Percentiles rank a stretch among this genome's conserved stretches.
These are phyloP conservation scores for Platichthys stellatus DNA, from an alignment of 2,113 vertebrate genomes.

Conservation along the genomic window DNA sequence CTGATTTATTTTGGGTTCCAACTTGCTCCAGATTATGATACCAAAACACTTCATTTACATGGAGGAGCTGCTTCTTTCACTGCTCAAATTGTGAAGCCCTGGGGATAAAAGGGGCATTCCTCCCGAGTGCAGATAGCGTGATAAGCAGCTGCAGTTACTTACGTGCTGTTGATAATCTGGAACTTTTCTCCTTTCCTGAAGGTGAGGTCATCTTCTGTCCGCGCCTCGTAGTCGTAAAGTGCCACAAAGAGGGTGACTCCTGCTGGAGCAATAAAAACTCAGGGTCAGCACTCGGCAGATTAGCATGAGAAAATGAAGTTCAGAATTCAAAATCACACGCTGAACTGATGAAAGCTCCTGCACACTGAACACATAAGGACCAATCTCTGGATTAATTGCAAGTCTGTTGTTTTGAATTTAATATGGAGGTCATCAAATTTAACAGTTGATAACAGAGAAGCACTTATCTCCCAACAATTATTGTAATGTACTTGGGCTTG, in stretches of 20 bases:
- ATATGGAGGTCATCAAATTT: not conserved
- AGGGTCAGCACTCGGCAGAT: conserved; percentile 44
- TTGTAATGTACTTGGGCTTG: not conserved
- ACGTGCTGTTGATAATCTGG: conserved; percentile 99
- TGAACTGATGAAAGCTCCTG: not conserved
- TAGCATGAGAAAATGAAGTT: conserved; percentile 24
- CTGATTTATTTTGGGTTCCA: conserved; percentile 4
- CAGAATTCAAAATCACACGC: conserved; percentile 10
- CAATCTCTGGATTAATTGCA: not conserved
- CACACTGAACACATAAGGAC: not conserved
- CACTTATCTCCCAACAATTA: too few species aligned
- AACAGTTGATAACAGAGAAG: not conserved
- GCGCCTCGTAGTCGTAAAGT: conserved; percentile 96
- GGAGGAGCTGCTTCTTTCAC: not conserved
- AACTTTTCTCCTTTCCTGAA: conserved; percentile 98
- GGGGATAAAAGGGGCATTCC: conserved; percentile 15
- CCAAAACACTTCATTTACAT: not conserved
- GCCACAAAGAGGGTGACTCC: conserved; percentile 98
- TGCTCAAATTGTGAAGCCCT: not conserved
- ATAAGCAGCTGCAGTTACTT: conserved; percentile 77
- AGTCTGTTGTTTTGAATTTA: not conserved
- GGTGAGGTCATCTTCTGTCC: conserved; percentile 97
- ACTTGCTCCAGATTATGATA: conserved; percentile 14
- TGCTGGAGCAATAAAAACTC: conserved; percentile 67
- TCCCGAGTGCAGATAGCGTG: not conserved